A percentile compares a stretch with the other conserved stretches of the same genome.
Conservation (phyloP, 2,113 vertebrate species). For the Dromaius novaehollandiae region DNA sequence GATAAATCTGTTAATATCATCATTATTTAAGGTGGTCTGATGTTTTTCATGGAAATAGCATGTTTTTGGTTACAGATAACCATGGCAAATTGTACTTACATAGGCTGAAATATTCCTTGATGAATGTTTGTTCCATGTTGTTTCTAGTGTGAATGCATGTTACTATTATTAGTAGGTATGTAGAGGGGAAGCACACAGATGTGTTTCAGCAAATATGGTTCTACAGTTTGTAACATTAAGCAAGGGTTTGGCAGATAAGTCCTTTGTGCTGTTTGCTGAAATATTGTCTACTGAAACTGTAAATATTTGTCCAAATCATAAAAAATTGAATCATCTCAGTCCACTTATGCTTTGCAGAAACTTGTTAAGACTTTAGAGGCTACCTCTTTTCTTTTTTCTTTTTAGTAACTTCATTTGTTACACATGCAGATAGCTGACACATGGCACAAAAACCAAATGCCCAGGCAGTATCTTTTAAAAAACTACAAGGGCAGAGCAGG, state of each 20-base stretch:
- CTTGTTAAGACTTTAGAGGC: neutral
- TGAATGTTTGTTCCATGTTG: neutral
- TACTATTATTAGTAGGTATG: neutral
- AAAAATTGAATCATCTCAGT: neutral
- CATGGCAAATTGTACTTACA: neutral
- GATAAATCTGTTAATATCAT: neutral
- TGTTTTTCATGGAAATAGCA: neutral
- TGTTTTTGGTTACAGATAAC: neutral
- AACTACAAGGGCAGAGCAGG: neutral
- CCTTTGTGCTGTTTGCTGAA: neutral
- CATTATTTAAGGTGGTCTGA: neutral
- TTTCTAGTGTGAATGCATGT: neutral
- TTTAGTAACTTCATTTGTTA: neutral
- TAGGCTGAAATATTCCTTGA: neutral
- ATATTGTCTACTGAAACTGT: neutral
- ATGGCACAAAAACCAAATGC: neutral
- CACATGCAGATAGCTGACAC: neutral
- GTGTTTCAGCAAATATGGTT: neutral
- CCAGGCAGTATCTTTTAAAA: neutral
- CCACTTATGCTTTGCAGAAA: rapidly evolving
- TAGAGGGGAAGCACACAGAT: neutral
- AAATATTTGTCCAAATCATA: neutral
- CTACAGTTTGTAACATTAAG: neutral
- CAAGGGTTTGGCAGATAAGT: neutral
- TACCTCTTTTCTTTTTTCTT: neutral